Evolutionary conservation across 2,113 vertebrate species (phyloP).

Genomic region (Ptychochromis oligacanthus): DNA sequence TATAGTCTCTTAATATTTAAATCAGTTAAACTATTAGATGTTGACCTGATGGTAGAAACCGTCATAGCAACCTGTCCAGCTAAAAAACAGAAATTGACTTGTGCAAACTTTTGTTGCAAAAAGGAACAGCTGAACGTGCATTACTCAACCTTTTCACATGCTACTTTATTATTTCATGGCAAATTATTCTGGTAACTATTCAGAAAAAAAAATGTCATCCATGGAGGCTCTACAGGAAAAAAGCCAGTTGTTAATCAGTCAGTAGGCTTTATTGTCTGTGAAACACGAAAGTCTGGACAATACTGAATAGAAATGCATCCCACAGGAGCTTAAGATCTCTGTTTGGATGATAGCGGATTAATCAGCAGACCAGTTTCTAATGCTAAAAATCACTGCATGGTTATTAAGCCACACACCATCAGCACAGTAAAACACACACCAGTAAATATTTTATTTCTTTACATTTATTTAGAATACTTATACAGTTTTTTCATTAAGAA

Average conservation of each 20-base stretch:
- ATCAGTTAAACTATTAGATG: neutral
- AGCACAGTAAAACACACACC: neutral
- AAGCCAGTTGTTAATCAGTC: neutral
- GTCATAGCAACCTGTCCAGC: neutral
- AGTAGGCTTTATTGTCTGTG: neutral
- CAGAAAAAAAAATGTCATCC: neutral
- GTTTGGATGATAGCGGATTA: neutral
- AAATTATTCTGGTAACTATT: neutral
- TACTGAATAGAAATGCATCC: neutral
- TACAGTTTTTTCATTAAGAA: too few species aligned
- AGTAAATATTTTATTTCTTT: conserved; percentile 29
- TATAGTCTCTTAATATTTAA: neutral
- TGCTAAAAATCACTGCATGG: too few species aligned
- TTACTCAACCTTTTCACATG: neutral
- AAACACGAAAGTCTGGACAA: neutral
- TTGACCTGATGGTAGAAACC: neutral
- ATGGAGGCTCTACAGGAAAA: neutral
- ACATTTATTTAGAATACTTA: conserved; percentile 47
- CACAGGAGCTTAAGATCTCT: neutral
- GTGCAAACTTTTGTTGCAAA: neutral
- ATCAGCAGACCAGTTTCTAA: neutral
- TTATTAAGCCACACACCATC: neutral
- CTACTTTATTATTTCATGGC: neutral
- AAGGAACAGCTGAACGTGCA: neutral
- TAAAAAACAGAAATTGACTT: neutral